These are phyloP conservation scores for Ceyx erithaca DNA, from an alignment of 2,797 vertebrate genomes.

Conservation along the genomic window DNA sequence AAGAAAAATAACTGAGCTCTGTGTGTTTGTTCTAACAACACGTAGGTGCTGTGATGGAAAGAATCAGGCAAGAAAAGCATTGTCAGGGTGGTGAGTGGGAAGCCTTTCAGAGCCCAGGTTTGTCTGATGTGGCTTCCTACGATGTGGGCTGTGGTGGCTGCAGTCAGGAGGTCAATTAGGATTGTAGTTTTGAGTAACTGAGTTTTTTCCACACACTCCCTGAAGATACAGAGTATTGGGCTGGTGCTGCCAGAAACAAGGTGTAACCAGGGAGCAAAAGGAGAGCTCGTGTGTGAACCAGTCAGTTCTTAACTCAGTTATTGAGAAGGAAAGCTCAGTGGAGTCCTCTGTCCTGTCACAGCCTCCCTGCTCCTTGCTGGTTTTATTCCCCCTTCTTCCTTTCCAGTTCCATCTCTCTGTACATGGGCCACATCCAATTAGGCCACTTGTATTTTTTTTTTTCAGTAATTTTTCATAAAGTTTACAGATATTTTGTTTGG, in stretches of 20 bases:
- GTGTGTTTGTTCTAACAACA: neutral
- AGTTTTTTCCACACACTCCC: accelerated
- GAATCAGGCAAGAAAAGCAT: neutral
- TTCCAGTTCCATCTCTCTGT: conserved; percentile 15
- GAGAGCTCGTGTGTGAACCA: neutral
- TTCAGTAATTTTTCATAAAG: neutral
- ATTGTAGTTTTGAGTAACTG: neutral
- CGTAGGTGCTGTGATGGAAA: accelerated
- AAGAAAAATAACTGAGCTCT: neutral
- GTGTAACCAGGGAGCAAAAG: neutral
- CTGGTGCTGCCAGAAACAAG: neutral
- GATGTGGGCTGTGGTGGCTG: neutral
- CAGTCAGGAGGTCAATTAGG: neutral
- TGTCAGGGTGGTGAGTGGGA: neutral
- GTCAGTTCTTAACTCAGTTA: neutral
- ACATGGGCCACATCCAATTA: conserved; percentile 34
- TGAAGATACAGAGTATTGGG: accelerated
- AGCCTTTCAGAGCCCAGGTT: neutral
- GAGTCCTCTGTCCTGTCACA: neutral
- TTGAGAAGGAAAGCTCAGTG: neutral
- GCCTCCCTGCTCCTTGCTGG: neutral
- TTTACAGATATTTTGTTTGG: neutral
- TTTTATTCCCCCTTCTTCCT: neutral
- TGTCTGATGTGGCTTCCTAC: neutral
- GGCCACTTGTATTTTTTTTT: neutral